Evolutionary conservation across 2,797 vertebrate genomes (phyloP), one percentile per base, ranked within the genome.

Genomic region (Hylomyscus alleni): DNA sequence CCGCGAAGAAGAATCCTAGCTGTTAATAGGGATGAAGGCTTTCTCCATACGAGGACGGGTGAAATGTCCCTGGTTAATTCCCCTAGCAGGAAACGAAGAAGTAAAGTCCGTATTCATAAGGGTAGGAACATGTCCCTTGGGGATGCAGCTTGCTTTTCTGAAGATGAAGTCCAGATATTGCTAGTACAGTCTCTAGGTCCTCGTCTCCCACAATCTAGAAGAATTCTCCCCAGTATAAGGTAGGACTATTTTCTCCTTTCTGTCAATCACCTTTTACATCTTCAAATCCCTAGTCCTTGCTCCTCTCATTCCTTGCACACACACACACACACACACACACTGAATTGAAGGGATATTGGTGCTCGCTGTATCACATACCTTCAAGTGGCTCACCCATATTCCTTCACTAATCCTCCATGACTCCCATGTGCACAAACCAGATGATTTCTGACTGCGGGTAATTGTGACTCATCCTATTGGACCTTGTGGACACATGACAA

Each of bases 321-420:
- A n/a, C 78, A n/a, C 52, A 0, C 34, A 31, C 34, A 81, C 77
- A 80, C 77, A 19, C 6, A 3, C 0, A 0, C 34, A 19, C 67
- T 0, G 0, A 29, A 26, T 15, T 58, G 26, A 85, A 73, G 50
- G 54, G 7, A 50, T 20, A 34, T 2, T 1, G 34, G n/a, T 72
- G 60, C 52, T 65, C 47, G 52, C 76, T 31, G 40, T 10, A 40
- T 65, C 11, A 40, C 20, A 85, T 1, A 34, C 1, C 2, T 0
- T 0, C 44, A 69, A 81, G 1, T 37, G 11, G 8, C 13, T 76
- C 20, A 20, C 24, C 19, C 6, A 11, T 0, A 37, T 1, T 62
- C 7, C n/a, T 47, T 76, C 3, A 13, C 29, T 44, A 54, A 26
- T 20, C 6, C 9, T 15, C 29, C 37, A 37, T 31, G 17, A 34